phyloP scores from a whole-genome alignment of 30 jellyfish, hydroid and myxozoan species.

The Turritopsis rubra region DNA sequence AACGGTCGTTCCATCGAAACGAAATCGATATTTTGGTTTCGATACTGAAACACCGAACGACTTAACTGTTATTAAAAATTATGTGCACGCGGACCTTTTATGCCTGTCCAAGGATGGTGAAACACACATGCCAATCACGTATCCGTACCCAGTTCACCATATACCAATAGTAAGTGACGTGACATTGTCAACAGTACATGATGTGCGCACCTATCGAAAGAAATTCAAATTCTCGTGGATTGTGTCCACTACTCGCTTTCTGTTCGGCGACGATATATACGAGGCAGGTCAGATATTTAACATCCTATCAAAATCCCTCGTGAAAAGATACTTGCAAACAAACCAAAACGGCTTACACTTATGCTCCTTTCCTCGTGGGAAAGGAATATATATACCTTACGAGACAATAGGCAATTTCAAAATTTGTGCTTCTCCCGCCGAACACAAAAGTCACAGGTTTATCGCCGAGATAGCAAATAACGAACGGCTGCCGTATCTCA shows the following conservation, averaged over 20 bases:
- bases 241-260: not conserved
- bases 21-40: conserved; percentile 14
- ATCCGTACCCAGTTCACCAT: not conserved
- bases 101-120: conserved; percentile 4
- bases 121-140: not conserved
- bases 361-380: conserved; percentile 4
- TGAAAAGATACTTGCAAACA: not conserved
- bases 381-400: not conserved
- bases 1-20: not conserved
- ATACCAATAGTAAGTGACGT: not conserved
- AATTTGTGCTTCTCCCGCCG: not conserved
- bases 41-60: not conserved
- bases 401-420: not conserved
- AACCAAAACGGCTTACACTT: not conserved
- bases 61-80: not conserved
- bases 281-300: conserved; percentile 3
- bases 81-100: not conserved
- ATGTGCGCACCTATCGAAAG: not conserved
- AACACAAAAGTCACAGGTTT: not conserved
- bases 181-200: not conserved
- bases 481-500: not conserved
- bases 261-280: not conserved
- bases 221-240: not conserved
- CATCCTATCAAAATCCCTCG: not conserved
- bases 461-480: not conserved